A percentile compares a stretch with the other conserved stretches of the same genome.
These are phyloP conservation scores for Prosapia bicincta DNA, from an alignment of 2,888 invertebrate genomes.

Conservation along the genomic window DNA sequence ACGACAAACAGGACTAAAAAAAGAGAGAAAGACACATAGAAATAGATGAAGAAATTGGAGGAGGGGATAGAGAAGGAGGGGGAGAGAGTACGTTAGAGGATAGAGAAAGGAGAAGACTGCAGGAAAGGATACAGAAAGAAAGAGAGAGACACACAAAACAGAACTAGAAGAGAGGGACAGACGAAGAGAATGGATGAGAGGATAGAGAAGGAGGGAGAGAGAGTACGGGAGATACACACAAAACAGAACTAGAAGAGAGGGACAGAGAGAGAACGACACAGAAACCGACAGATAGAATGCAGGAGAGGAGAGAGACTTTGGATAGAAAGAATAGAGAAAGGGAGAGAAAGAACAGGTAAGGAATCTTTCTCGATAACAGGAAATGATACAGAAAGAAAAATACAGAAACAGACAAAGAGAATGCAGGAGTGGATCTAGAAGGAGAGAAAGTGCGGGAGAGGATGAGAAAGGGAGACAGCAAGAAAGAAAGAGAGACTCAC, in stretches of 20 bases:
- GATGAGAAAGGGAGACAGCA: conserved; percentile 16
- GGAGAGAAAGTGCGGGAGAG: conserved; percentile 44
- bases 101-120: conserved; percentile 28
- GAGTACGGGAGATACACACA: too few species aligned
- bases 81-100: conserved; percentile 33
- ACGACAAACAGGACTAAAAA: too few species aligned
- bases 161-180: conserved; percentile 36
- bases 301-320: background rate
- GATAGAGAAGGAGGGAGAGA: conserved; percentile 18
- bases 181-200: conserved; percentile 29
- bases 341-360: conserved; percentile 11
- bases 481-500: conserved; percentile 14
- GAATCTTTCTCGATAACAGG: too few species aligned
- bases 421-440: conserved; percentile 42
- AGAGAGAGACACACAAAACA: background rate
- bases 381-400: conserved; percentile 20
- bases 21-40: too few species aligned
- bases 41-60: conserved; percentile 13
- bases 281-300: background rate
- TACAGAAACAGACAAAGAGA: conserved; percentile 26
- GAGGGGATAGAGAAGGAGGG: conserved; percentile 32
- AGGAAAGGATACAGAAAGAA: too few species aligned
- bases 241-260: conserved; percentile 1
- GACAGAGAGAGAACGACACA: conserved; percentile 13
- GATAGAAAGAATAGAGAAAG: conserved; percentile 23